Percentiles rank a stretch among this genome's conserved stretches.
These are phyloP conservation scores for Anthopleura sola DNA, from an alignment of 64 coral and sea anemone species.

Conservation along the genomic window DNA sequence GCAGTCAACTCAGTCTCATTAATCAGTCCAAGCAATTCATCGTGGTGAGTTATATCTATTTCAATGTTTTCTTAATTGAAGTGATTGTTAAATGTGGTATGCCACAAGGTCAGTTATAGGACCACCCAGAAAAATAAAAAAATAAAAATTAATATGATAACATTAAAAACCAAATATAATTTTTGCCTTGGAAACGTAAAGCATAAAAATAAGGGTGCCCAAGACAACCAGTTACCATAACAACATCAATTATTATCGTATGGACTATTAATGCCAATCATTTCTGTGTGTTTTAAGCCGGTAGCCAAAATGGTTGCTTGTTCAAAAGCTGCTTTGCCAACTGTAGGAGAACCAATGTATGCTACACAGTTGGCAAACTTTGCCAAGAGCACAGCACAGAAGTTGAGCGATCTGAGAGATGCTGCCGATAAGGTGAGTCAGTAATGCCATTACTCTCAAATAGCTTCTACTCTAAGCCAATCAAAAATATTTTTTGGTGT, in stretches of 20 bases:
- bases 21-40: slow-evolving; percentile 71
- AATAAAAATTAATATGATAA: background rate
- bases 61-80: background rate
- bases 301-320: slow-evolving; percentile 76
- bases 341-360: slow-evolving; percentile 87
- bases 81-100: background rate
- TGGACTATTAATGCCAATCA: background rate
- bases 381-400: slow-evolving; percentile 81
- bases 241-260: background rate
- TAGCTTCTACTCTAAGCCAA: too few relatives aligned
- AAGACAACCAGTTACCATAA: too few relatives aligned
- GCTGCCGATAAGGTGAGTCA: slow-evolving; percentile 80
- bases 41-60: slow-evolving; percentile 36
- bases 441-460: too few relatives aligned
- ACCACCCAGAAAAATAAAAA: background rate
- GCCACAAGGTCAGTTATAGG: background rate
- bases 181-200: background rate
- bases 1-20: slow-evolving; percentile 51
- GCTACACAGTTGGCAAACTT: slow-evolving; percentile 93
- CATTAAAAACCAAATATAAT: too few relatives aligned
- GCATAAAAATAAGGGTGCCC: too few relatives aligned
- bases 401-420: slow-evolving; percentile 81
- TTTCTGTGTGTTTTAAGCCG: slow-evolving; percentile 18
- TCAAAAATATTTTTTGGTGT: background rate
- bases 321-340: slow-evolving; percentile 93